Base-by-base conservation (phyloP, 2,113 vertebrate species). In the Chinchilla lanigera region DNA sequence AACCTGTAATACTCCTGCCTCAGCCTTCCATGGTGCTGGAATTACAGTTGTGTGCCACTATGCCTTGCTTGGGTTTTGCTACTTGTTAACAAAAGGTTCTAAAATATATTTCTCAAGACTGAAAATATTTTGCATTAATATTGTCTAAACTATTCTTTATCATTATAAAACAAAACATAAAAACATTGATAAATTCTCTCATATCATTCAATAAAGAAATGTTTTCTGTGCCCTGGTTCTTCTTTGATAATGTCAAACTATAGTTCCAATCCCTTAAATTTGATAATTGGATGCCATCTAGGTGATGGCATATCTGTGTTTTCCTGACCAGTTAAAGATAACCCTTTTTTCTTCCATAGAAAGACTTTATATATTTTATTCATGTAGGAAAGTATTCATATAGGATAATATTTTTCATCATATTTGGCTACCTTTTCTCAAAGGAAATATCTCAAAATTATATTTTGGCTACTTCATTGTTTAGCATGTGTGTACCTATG, bases 81-180 rank as follows among this genome's bases (percentile, higher is more conserved):
- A 71, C 20, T 20, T 71, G 22, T 38, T 11, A 41, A 71, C 24
- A 24, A 47, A 47, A 26, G n/a, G n/a, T 24, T 71, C 28, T 47
- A 94, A 92, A 85, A 47, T 75, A 16, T 85, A 75, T 81, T 85
- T 95, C n/a, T 89, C 7, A 89, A n/a, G 28, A 35, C 28, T 17
- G 20, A 47, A 78, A n/a, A 82, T 78, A 47, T 71, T 84, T 90
- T 80, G 52, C 38, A 44, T 63, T 22, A 61, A 56, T 24, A 58
- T 52, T 67, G 35, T 84, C 33, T 88, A 35, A 50, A 28, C 20
- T 61, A 7, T 16, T 90, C 6, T 91, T 11, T 81, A 61, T 94
- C 67, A 73, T 60, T 67, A 26, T 16, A 92, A 89, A 92, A 65
- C n/a, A 81, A 80, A 89, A 67, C 3, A 52, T 8, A 71, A 95